Evolutionary conservation across 2,797 vertebrate species (phyloP).

Genomic region (Malacoraja senta): DNA sequence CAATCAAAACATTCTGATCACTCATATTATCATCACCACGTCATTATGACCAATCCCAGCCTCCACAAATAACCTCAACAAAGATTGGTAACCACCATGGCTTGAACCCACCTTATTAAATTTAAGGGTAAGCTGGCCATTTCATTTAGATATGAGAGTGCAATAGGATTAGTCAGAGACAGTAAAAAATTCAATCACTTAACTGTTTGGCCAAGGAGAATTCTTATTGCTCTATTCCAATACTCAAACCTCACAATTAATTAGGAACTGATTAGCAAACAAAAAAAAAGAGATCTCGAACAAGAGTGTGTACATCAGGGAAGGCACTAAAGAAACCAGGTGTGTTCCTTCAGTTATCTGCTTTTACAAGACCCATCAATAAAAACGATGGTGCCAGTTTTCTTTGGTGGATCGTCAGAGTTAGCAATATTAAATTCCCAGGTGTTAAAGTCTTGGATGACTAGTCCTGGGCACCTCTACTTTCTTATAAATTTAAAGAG

Average conservation of each 20-base stretch:
- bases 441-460: too few relatives aligned
- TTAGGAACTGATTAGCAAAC: neutral
- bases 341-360: neutral
- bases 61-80: neutral
- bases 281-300: neutral
- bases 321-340: neutral
- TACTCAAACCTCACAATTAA: neutral
- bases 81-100: neutral
- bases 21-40: too few relatives aligned
- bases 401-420: too few relatives aligned
- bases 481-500: too few relatives aligned
- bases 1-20: neutral
- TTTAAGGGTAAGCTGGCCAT: neutral
- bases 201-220: neutral
- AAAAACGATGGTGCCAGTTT: too few relatives aligned
- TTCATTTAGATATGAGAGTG: neutral
- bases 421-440: too few relatives aligned
- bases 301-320: neutral
- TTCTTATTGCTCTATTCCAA: neutral
- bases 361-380: neutral
- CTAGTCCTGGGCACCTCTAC: too few relatives aligned
- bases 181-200: neutral
- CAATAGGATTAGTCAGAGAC: neutral
- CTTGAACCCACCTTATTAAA: neutral
- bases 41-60: neutral